Percentiles rank a stretch among this genome's conserved stretches.
Conservation (phyloP, 2,888 invertebrate genomes). For the Cotesia congregata region DNA sequence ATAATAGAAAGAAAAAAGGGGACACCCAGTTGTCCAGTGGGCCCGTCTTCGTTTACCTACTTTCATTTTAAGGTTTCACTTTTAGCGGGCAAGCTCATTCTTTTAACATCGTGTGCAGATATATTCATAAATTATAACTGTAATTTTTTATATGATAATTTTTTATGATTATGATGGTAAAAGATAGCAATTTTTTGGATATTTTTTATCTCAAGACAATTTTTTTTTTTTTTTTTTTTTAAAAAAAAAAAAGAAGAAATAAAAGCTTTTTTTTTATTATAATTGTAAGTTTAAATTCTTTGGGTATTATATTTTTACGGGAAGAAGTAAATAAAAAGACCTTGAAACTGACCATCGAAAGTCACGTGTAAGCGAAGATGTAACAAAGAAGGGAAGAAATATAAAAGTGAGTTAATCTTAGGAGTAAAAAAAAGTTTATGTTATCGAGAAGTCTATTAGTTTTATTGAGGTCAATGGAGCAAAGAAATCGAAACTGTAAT, state of each 20-base stretch:
- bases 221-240: not conserved
- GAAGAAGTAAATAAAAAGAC: not conserved
- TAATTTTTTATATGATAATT: not conserved
- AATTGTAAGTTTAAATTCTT: not conserved
- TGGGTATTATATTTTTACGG: not conserved
- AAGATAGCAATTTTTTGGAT: not conserved
- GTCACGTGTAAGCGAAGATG: not conserved
- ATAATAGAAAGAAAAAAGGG: constrained; percentile 29
- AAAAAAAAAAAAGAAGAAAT: not conserved
- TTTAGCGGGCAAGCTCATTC: constrained; percentile 55
- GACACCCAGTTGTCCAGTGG: constrained; percentile 28
- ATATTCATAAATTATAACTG: constrained; percentile 11
- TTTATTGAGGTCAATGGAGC: not conserved
- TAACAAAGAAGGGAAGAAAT: not conserved
- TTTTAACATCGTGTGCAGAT: constrained; percentile 4
- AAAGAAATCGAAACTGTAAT: not conserved
- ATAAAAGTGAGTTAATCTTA: not conserved
- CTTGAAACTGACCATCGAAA: constrained; percentile 29
- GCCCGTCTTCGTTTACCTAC: constrained; percentile 51
- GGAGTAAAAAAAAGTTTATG: not conserved
- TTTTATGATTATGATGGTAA: not conserved
- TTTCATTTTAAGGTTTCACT: constrained; percentile 62
- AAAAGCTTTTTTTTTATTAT: not conserved
- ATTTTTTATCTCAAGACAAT: not conserved
- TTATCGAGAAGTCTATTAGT: not conserved